Base-by-base conservation (phyloP, 2,113 vertebrate genomes). In the Ictidomys tridecemlineatus region DNA sequence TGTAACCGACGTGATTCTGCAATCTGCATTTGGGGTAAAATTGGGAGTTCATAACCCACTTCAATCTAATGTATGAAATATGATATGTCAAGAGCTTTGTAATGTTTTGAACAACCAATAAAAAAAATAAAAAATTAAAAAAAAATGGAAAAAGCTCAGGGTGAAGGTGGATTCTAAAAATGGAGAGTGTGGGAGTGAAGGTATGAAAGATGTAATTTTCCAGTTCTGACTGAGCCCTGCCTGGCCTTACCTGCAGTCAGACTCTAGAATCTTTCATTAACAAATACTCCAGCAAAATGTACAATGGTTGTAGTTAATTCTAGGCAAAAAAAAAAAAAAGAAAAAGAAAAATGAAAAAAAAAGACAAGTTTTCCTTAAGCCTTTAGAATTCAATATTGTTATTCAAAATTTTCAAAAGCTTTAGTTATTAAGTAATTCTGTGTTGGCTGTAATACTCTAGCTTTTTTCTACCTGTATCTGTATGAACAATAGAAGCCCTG, bases 341-440 rank as follows among this genome's bases (percentile, higher is more conserved):
- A 92, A 84, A 32, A 67, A 20, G 53, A 30, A 58, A 48, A 48
- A 67, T 32, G 6, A 61, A 32, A 58, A 93, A 92, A 93, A 69
- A 8, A 92, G 79, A 9, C 67, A 3, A 61, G 45, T 42, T 95
- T 58, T 88, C 22, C 82, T 86, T 53, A 67, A 58, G 17, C n/a
- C 16, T 48, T 76, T 34, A 76, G 10, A 76, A 72, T 90, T 94
- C 63, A 86, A 32, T 53, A 87, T 89, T 84, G 34, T 93, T 84
- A 89, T 86, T 51, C 9, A 69, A 83, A 84, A 24, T 70, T 96
- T 94, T 92, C 86, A 77, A 89, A 95, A 93, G 4, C 56, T 56
- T 79, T 53, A 93, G 63, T 58, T 63, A 70, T n/a, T 32, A 92
- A 76, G 16, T 69, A 32, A 45, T 45, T 45, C 45, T 95, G 20